Evolutionary conservation across 2,113 vertebrate species (phyloP).

Genomic region (Mesitornis unicolor): DNA sequence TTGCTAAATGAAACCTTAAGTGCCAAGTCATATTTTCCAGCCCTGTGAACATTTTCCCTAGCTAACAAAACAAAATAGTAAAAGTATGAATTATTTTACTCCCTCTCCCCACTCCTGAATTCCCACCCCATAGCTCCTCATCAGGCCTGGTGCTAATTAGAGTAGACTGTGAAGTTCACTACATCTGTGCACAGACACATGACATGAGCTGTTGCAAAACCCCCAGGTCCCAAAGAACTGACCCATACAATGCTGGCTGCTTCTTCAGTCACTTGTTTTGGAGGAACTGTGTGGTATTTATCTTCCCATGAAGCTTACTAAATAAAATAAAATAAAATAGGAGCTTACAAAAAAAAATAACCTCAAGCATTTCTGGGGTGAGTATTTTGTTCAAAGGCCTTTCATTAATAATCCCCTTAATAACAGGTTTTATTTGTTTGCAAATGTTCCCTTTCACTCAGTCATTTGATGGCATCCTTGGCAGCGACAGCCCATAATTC

Average conservation of each 20-base stretch:
- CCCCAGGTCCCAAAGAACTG: background rate
- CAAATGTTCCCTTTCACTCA: background rate
- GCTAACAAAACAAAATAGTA: background rate
- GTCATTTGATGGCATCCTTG: slow-evolving; percentile 34
- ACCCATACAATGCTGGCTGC: background rate
- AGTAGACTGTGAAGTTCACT: background rate
- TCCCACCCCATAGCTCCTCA: background rate
- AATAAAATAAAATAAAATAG: background rate
- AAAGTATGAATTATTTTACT: background rate
- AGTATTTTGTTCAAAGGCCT: background rate
- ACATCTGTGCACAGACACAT: background rate
- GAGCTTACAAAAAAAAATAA: background rate
- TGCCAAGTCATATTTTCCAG: slow-evolving; percentile 26
- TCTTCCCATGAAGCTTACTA: background rate
- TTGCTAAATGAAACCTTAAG: background rate
- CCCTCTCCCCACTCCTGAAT: background rate
- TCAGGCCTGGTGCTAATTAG: background rate
- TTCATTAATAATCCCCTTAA: background rate
- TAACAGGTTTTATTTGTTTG: background rate
- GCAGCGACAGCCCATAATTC: background rate
- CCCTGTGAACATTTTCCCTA: background rate
- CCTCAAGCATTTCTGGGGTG: background rate
- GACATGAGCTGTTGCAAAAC: background rate
- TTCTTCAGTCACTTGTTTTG: background rate
- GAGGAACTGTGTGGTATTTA: background rate